Percentiles rank a stretch among this genome's conserved stretches.
phyloP scores from a whole-genome alignment of 2,888 invertebrate species.

The Prenolepis imparis region DNA sequence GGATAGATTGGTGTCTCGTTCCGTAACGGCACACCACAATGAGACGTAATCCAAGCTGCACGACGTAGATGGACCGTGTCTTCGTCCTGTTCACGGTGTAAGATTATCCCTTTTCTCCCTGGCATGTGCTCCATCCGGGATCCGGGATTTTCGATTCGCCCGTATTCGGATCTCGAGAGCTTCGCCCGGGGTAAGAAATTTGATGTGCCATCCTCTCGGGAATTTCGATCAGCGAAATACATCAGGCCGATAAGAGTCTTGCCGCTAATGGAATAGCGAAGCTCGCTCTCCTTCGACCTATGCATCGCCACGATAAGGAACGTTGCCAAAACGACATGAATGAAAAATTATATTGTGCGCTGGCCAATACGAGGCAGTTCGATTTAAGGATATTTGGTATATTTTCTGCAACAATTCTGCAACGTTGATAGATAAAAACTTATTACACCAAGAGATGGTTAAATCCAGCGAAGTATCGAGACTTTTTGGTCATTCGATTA shows the following conservation, averaged over 20 bases:
- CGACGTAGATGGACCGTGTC: slow-evolving; percentile 61
- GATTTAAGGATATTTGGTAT: background rate
- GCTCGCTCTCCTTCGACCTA: background rate
- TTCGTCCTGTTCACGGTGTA: slow-evolving; percentile 57
- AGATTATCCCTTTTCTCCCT: slow-evolving; percentile 57
- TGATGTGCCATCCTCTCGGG: slow-evolving; percentile 50
- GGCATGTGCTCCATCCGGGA: slow-evolving; percentile 39
- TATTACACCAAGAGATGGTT: background rate
- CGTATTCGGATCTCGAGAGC: slow-evolving; percentile 64
- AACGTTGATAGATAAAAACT: background rate
- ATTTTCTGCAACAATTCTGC: background rate
- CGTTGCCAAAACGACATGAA: slow-evolving; percentile 8
- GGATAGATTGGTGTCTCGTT: slow-evolving; percentile 68
- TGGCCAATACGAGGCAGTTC: background rate
- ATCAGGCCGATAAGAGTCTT: slow-evolving; percentile 4
- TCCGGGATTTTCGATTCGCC: slow-evolving; percentile 68
- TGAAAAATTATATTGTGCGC: slow-evolving; percentile 33
- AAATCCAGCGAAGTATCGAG: background rate
- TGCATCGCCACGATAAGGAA: slow-evolving; percentile 24
- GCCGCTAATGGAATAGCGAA: slow-evolving; percentile 29
- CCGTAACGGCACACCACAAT: slow-evolving; percentile 80
- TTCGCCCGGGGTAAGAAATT: slow-evolving; percentile 57
- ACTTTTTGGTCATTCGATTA: background rate
- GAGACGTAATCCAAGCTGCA: slow-evolving; percentile 74
- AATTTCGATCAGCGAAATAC: slow-evolving; percentile 59